These are phyloP conservation scores for Borostomias antarcticus DNA, from an alignment of 2,797 vertebrate species.

Conservation along the genomic window DNA sequence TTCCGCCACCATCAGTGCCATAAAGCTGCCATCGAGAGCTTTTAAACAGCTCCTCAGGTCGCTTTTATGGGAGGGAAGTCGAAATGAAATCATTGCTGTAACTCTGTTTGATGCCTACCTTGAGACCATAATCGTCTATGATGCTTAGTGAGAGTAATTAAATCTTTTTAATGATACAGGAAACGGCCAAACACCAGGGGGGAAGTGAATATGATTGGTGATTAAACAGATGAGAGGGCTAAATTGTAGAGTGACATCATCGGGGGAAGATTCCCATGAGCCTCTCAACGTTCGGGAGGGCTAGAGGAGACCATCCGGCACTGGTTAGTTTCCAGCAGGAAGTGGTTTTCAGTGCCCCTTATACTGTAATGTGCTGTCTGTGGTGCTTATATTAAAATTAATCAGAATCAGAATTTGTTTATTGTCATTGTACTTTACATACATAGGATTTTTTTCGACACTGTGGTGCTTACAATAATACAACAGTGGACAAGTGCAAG, in stretches of 20 bases:
- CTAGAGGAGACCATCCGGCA: too few species aligned
- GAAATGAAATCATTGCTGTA: constrained; percentile 31
- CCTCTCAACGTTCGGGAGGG: too few species aligned
- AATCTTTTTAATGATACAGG: not conserved
- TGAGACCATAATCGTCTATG: constrained; percentile 2
- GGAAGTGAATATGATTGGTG: not conserved
- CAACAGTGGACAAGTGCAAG: too few species aligned
- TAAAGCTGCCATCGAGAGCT: constrained; percentile 25
- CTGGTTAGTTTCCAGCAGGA: not conserved
- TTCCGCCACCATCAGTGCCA: constrained; percentile 8
- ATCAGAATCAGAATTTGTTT: too few species aligned
- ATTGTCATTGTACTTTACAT: too few species aligned
- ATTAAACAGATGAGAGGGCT: not conserved
- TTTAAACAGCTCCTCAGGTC: constrained; percentile 7
- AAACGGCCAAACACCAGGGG: not conserved
- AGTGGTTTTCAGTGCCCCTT: not conserved
- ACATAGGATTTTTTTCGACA: too few species aligned
- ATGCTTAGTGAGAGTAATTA: not conserved
- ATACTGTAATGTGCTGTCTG: not conserved
- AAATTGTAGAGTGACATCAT: constrained; percentile 1
- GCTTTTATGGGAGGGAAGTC: not conserved
- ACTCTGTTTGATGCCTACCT: not conserved
- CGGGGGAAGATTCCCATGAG: not conserved
- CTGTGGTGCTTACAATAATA: too few species aligned
- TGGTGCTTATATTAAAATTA: not conserved